phyloP scores from a whole-genome alignment of 2,113 vertebrate species.

The Egretta garzetta region DNA sequence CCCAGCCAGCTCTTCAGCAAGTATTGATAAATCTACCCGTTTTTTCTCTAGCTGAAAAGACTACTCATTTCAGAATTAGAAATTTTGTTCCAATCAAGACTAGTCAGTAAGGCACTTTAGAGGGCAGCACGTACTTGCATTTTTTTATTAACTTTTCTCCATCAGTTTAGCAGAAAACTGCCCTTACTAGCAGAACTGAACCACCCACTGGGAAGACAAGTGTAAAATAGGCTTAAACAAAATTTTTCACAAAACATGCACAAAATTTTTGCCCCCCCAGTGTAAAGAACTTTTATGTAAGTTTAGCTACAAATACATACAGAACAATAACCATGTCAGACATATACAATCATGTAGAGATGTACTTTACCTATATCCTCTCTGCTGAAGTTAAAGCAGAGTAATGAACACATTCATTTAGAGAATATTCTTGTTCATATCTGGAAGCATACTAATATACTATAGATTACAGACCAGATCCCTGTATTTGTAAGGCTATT shows the following conservation, averaged over 20 bases:
- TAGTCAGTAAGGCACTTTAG: background rate
- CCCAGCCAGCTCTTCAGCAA: background rate
- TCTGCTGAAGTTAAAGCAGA: background rate
- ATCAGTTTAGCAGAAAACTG: background rate
- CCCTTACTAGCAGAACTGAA: background rate
- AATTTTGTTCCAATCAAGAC: background rate
- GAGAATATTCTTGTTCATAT: background rate
- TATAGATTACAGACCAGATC: background rate
- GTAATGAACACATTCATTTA: background rate
- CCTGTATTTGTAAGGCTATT: background rate
- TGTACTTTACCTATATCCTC: background rate
- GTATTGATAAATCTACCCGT: background rate
- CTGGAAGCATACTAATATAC: background rate
- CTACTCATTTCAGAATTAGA: background rate
- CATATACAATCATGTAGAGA: fast-evolving
- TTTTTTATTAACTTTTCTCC: background rate
- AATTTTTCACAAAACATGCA: background rate
- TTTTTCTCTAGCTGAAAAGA: background rate
- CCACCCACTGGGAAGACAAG: background rate
- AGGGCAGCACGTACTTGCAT: background rate
- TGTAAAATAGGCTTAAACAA: background rate
- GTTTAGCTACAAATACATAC: background rate
- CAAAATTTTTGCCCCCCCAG: background rate
- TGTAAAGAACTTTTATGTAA: background rate
- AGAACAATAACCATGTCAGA: background rate